Conservation (phyloP, 2,888 invertebrate genomes). For the Metopia argyrocephala region DNA sequence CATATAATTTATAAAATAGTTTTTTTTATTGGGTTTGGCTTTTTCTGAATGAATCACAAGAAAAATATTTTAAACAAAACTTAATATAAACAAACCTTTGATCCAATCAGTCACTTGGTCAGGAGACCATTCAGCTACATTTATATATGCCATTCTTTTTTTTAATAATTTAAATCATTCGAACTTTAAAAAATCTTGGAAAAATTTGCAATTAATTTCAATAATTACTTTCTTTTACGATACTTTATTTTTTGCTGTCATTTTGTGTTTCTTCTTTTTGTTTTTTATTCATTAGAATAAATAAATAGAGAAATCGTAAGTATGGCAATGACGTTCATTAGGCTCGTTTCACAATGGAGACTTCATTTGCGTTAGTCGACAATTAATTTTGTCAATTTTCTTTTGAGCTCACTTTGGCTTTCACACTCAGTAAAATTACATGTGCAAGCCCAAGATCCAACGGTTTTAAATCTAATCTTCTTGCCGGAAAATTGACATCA, state of each 20-base stretch:
- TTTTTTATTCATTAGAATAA: neutral
- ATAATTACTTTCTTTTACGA: slow-evolving; percentile 16
- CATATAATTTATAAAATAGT: neutral
- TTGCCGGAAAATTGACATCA: no score
- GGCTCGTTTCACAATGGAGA: no score
- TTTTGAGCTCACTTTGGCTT: no score
- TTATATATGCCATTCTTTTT: slow-evolving; percentile 87
- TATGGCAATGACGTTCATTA: no score
- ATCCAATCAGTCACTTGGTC: slow-evolving; percentile 95
- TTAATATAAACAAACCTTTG: slow-evolving; percentile 82
- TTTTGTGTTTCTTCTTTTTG: slow-evolving; percentile 24
- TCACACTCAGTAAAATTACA: no score
- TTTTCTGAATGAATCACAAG: slow-evolving; percentile 31
- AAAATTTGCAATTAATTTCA: slow-evolving; percentile 34
- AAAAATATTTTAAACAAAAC: neutral
- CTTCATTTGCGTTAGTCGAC: no score
- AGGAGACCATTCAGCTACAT: slow-evolving; percentile 93
- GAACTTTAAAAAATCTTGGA: neutral
- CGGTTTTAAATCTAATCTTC: no score
- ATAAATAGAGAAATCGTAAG: neutral
- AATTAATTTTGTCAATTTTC: no score
- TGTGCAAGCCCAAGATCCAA: no score
- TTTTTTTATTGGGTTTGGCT: slow-evolving; percentile 34
- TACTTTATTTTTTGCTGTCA: slow-evolving; percentile 45
- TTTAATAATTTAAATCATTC: slow-evolving; percentile 24